Evolutionary conservation across 2,113 vertebrate genomes (phyloP).

Genomic region (Steatornis caripensis): DNA sequence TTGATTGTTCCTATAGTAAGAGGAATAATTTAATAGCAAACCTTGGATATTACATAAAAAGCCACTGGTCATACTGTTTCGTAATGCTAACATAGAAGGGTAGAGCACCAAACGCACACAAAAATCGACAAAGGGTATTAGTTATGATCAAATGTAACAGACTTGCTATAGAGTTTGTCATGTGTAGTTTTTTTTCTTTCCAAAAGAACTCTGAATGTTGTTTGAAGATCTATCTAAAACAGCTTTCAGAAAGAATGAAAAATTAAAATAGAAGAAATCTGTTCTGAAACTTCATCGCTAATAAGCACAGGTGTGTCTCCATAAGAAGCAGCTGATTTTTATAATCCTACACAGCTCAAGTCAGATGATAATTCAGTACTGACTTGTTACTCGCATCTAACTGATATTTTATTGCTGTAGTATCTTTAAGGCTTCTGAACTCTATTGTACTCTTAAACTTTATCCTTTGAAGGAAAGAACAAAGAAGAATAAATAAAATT

Average conservation of each 20-base stretch:
- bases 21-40: neutral
- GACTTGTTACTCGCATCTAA: neutral
- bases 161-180: neutral
- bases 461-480: neutral
- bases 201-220: neutral
- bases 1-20: neutral
- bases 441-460: neutral
- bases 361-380: constrained; percentile 11
- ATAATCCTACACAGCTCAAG: neutral
- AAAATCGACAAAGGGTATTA: neutral
- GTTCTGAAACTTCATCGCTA: neutral
- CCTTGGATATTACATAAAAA: neutral
- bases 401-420: constrained; percentile 15
- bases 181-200: accelerated
- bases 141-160: neutral
- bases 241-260: neutral
- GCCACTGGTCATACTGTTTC: neutral
- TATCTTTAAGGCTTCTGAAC: constrained; percentile 25
- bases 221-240: neutral
- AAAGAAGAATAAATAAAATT: neutral
- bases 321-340: neutral
- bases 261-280: neutral
- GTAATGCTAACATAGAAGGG: neutral
- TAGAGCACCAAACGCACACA: neutral
- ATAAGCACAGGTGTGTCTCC: neutral